Conservation (phyloP, 2,888 invertebrate genomes). For the Drosophila mettleri region DNA sequence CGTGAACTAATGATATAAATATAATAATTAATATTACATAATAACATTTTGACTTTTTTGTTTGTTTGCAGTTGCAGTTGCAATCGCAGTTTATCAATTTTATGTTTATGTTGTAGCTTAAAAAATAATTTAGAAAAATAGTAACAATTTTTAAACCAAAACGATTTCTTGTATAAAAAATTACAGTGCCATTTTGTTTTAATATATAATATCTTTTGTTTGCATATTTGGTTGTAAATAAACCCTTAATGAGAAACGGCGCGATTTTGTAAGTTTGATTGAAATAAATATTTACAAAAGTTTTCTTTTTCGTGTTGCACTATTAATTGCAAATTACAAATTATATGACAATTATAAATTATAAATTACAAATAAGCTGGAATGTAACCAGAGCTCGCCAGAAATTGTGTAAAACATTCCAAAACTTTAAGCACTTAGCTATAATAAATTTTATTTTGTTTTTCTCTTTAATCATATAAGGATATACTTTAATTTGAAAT, state of each 20-base stretch:
- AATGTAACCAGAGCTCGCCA: conserved; percentile 49
- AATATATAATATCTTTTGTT: conserved; percentile 12
- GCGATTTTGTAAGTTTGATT: conserved; percentile 37
- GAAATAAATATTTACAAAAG: conserved; percentile 78
- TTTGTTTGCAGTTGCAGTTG: not conserved
- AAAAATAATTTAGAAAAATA: conserved; percentile 69
- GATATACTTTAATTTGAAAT: conserved; percentile 37
- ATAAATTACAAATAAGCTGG: conserved; percentile 43
- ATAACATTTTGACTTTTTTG: conserved; percentile 60
- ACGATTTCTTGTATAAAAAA: conserved; percentile 62
- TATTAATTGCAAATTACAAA: conserved; percentile 19
- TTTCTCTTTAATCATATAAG: conserved; percentile 30
- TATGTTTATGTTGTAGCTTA: conserved; percentile 54
- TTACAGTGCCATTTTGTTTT: conserved; percentile 59
- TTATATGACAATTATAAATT: conserved; percentile 27
- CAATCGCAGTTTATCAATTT: conserved; percentile 19
- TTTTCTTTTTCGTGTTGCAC: conserved; percentile 14
- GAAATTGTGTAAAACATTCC: conserved; percentile 36
- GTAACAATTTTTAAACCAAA: conserved; percentile 63
- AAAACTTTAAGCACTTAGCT: conserved; percentile 50
- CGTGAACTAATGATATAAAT: conserved; percentile 68
- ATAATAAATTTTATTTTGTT: conserved; percentile 23
- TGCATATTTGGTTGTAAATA: conserved; percentile 28
- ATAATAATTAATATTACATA: conserved; percentile 74
- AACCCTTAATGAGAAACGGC: conserved; percentile 35